phyloP scores from a whole-genome alignment of 2,797 vertebrate genomes.

The Xiphorhynchus erythropygius region DNA sequence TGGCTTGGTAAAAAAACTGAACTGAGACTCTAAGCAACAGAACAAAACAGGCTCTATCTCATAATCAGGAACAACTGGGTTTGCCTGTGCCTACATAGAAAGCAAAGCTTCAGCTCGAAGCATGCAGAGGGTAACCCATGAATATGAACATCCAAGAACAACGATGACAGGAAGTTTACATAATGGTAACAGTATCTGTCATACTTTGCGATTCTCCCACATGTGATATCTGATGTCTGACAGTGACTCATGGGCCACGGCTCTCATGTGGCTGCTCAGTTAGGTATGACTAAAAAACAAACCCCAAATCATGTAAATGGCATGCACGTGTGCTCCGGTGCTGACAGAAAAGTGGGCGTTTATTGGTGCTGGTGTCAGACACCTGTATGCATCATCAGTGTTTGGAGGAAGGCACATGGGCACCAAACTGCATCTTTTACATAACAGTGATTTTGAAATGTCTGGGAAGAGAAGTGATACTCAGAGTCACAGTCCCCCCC shows the following conservation, averaged over 20 bases:
- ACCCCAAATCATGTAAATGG: background rate
- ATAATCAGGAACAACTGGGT: background rate
- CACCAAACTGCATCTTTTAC: background rate
- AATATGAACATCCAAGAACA: constrained; percentile 41
- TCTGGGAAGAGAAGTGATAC: constrained; percentile 37
- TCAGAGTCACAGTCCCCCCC: background rate
- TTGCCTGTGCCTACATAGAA: constrained; percentile 15
- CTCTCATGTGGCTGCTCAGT: constrained; percentile 28
- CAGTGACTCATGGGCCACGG: constrained; percentile 18
- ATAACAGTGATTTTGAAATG: background rate
- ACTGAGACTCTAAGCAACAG: background rate
- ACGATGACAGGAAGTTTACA: constrained; percentile 59
- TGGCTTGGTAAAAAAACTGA: background rate
- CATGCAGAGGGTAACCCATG: background rate
- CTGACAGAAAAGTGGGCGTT: constrained; percentile 27
- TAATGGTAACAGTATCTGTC: constrained; percentile 46
- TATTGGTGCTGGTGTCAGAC: constrained; percentile 12
- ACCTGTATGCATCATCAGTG: background rate
- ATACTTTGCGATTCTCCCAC: constrained; percentile 56
- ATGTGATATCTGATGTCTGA: constrained; percentile 40
- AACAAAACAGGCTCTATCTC: constrained; percentile 35
- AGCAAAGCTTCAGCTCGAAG: constrained; percentile 49
- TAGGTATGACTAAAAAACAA: background rate
- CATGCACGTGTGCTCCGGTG: background rate
- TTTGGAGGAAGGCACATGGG: constrained; percentile 1